Conservation (phyloP, 2,797 vertebrate genomes). For the Acrossocheilus fasciatus region DNA sequence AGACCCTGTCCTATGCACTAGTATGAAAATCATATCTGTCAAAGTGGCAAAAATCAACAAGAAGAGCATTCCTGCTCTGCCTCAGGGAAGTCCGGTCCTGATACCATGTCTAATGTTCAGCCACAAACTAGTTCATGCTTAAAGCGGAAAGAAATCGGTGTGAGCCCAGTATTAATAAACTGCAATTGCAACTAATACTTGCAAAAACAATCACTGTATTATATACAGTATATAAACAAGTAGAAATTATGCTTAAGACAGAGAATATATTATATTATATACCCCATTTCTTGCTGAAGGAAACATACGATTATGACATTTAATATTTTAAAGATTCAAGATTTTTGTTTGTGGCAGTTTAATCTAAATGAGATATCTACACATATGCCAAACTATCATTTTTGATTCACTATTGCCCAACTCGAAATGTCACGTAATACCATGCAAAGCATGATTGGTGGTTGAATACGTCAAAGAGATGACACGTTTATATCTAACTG, state of each 20-base stretch:
- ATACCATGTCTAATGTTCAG: background rate
- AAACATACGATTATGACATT: background rate
- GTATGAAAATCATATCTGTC: constrained; percentile 79
- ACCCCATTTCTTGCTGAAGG: background rate
- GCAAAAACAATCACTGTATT: background rate
- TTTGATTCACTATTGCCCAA: background rate
- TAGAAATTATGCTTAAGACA: too few relatives aligned
- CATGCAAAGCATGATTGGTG: background rate
- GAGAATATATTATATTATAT: background rate
- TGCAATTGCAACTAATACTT: background rate
- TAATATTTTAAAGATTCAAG: background rate
- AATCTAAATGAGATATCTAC: background rate
- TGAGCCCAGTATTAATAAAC: background rate
- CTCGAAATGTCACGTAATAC: background rate
- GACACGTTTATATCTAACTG: constrained; percentile 4
- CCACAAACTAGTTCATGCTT: background rate
- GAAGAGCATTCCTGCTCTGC: constrained; percentile 74
- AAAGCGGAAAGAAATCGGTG: background rate
- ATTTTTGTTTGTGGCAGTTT: background rate
- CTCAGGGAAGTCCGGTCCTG: constrained; percentile 73
- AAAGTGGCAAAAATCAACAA: constrained; percentile 80
- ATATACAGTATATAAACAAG: too few relatives aligned
- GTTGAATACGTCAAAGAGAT: background rate
- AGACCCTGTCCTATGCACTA: constrained; percentile 70
- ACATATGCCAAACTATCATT: background rate